A percentile compares a stretch with the other conserved stretches of the same genome.
These are phyloP conservation scores for Lytechinus pictus DNA, from an alignment of 35 echinoderm and acorn worm species.

Conservation along the genomic window DNA sequence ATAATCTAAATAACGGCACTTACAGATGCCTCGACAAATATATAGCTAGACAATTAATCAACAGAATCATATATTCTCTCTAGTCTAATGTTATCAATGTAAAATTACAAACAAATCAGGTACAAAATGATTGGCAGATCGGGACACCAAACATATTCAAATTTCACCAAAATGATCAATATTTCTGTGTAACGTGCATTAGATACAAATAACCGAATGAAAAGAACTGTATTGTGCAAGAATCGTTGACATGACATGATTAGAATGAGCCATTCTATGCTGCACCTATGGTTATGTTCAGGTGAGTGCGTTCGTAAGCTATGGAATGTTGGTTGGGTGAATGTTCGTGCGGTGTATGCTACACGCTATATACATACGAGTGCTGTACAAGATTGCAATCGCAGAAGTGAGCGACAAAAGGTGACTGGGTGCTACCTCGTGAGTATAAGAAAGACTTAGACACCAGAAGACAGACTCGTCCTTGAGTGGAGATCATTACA, in stretches of 20 bases:
- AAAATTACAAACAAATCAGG: slow-evolving; percentile 26
- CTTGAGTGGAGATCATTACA: too few relatives aligned
- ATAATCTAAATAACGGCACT: background rate
- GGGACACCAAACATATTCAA: slow-evolving; percentile 1
- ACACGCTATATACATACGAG: background rate
- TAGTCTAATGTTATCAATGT: background rate
- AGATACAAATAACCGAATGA: background rate
- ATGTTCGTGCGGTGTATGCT: background rate
- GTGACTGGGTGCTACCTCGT: background rate
- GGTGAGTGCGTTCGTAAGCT: background rate
- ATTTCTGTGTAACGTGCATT: background rate
- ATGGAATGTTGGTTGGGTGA: background rate
- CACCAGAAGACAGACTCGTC: background rate
- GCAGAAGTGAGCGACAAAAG: background rate
- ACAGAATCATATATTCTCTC: slow-evolving; percentile 21
- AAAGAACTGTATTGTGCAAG: background rate
- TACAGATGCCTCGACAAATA: background rate
- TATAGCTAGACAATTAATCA: slow-evolving; percentile 15
- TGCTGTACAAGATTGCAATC: background rate
- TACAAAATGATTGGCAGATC: slow-evolving; percentile 36
- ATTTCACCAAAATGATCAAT: background rate
- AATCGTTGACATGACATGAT: background rate
- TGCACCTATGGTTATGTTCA: background rate
- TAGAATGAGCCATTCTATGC: background rate
- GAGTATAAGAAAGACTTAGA: background rate